Percentiles rank a stretch among this genome's conserved stretches.
Conservation (phyloP, 2,797 vertebrate genomes). For the Brotula barbata region DNA sequence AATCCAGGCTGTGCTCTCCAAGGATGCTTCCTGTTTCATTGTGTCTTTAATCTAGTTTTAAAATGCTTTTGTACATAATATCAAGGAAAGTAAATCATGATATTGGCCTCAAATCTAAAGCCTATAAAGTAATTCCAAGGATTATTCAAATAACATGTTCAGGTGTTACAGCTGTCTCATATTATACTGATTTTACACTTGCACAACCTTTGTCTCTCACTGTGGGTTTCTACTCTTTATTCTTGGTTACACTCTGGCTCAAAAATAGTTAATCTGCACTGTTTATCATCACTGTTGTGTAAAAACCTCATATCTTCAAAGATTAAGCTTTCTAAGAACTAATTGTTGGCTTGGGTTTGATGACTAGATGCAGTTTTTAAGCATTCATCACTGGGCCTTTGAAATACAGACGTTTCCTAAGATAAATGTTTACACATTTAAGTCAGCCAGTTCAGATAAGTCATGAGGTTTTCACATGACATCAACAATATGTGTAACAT, state of each 20-base stretch:
- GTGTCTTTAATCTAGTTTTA: constrained; percentile 36
- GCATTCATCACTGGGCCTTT: not conserved
- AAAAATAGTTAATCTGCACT: constrained; percentile 41
- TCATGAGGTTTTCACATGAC: not conserved
- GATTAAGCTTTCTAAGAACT: not conserved
- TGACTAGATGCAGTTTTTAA: not conserved
- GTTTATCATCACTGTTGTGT: not conserved
- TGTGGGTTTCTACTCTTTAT: constrained; percentile 36
- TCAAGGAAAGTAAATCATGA: constrained; percentile 3
- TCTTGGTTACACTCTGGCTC: constrained; percentile 45
- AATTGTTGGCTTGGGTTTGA: not conserved
- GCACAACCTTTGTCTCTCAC: not conserved
- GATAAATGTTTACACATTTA: not conserved
- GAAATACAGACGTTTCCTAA: not conserved
- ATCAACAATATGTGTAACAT: constrained; percentile 17
- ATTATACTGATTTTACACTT: not conserved
- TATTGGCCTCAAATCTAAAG: not conserved
- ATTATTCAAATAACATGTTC: constrained; percentile 1
- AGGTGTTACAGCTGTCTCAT: not conserved
- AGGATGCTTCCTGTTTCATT: constrained; percentile 22
- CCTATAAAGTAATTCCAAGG: not conserved
- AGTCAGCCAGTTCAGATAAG: not conserved
- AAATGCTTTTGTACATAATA: constrained; percentile 44
- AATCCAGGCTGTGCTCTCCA: constrained; percentile 11
- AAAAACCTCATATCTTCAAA: not conserved